Base-by-base conservation (phyloP, 2,797 vertebrate genomes). In the Pangasius djambal region DNA sequence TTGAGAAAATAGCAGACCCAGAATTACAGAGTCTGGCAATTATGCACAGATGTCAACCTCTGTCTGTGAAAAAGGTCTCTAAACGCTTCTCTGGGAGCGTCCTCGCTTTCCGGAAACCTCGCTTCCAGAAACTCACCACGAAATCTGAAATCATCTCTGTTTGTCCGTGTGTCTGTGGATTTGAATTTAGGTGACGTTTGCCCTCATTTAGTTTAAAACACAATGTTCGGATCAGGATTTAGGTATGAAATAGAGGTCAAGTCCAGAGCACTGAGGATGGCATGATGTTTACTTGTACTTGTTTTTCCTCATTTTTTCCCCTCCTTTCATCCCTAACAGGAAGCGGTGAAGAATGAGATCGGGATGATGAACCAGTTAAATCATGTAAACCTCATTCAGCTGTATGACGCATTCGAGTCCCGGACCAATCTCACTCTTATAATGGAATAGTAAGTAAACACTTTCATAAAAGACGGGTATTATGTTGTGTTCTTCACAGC, bases 321-420 rank as follows among this genome's bases (percentile, higher is more conserved):
- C 22, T 72, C 22, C 74, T 13, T 92, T 59, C 20, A 40, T 86
- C 44, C 25, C 25, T 79, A 20, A 65, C 88, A 98, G 97, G 97
- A 98, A 83, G 97, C 97, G 86, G 97, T 98, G 55, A 97, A 96
- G 93, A 98, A 98, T 83, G 97, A 98, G 94, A 96, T 98, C 78
- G 97, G 95, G 63, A 93, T 98, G 48, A 98, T 98, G 97, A 98
- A 98, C 93, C 97, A 98, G 89, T 92, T 98, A 63, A 97, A 96
- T 90, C 97, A 98, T 0, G 96, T 96, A 89, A 98, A 97, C 92
- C 91, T 98, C 90, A 97, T 98, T 90, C 97, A 98, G 91, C 96
- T 98, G 65, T 98, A 98, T 18, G 97, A 98, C 7, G 97, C 97
- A 86, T 98, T 97, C 85, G 97, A 98, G 93, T 93, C 95, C 90